A percentile compares a stretch with the other conserved stretches of the same genome.
Conservation (phyloP, 30 jellyfish, hydroid and myxozoan species). For the Hydractinia echinata region DNA sequence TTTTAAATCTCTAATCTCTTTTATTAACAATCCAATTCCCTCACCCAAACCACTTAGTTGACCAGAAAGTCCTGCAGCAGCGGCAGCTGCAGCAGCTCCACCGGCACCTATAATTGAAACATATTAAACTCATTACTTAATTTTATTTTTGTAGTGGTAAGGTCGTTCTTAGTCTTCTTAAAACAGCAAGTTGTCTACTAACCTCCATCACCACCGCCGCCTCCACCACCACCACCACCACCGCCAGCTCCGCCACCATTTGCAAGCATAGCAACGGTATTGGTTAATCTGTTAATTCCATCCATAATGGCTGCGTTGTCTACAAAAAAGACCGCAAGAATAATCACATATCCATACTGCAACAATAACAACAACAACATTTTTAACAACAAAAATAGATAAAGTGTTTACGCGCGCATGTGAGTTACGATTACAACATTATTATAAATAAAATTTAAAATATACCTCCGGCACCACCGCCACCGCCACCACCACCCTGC, state of each 20-base stretch:
- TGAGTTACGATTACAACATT: too few species aligned
- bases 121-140: background rate
- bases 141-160: background rate
- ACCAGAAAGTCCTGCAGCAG: constrained; percentile 73
- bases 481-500: constrained; percentile 38
- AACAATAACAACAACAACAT: background rate
- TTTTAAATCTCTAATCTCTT: constrained; percentile 83
- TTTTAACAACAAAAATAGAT: too few species aligned
- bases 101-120: background rate
- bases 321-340: background rate
- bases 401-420: too few species aligned
- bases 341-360: background rate
- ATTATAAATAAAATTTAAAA: too few species aligned
- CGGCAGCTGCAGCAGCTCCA: constrained; percentile 50
- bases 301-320: constrained; percentile 66
- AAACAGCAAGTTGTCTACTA: background rate
- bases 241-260: constrained; percentile 57
- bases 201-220: constrained; percentile 56
- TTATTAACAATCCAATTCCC: constrained; percentile 84
- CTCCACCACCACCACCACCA: constrained; percentile 67
- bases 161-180: background rate
- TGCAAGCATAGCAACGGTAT: constrained; percentile 64
- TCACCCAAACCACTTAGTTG: constrained; percentile 90
- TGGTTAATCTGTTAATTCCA: constrained; percentile 65
- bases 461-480: background rate